Conservation (phyloP, 2,888 invertebrate genomes). For the Clunio marinus region DNA sequence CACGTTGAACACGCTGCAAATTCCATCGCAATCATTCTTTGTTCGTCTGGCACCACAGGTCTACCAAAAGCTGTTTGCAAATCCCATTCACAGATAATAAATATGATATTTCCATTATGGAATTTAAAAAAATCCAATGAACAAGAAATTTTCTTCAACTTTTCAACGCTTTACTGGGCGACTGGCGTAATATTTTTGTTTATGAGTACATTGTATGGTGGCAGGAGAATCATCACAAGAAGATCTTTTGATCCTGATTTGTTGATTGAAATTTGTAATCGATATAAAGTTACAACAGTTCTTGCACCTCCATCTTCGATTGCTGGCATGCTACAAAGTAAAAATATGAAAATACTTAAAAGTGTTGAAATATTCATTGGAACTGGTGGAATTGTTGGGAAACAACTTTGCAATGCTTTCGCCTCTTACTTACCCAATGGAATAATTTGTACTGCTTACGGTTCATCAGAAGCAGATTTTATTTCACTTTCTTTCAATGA, state of each 20-base stretch:
- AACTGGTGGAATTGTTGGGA: not conserved
- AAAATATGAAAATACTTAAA: too few species aligned
- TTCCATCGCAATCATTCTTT: not conserved
- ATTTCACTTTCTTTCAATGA: too few species aligned
- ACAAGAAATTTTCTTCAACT: too few species aligned
- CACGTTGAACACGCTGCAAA: not conserved
- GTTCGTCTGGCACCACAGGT: conserved; percentile 1
- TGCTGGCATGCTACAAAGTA: too few species aligned
- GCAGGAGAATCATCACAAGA: not conserved
- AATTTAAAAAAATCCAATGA: too few species aligned
- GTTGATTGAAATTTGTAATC: too few species aligned
- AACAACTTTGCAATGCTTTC: not conserved
- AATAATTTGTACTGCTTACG: not conserved
- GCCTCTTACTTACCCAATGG: not conserved
- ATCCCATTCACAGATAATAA: not conserved
- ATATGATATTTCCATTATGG: too few species aligned
- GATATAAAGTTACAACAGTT: too few species aligned
- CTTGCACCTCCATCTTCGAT: too few species aligned
- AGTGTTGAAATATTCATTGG: too few species aligned
- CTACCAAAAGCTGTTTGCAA: not conserved
- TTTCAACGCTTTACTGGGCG: not conserved
- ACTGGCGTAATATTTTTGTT: not conserved
- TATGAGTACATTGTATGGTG: not conserved
- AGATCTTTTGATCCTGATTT: too few species aligned
- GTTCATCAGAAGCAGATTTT: not conserved